phyloP scores from a whole-genome alignment of 2,113 vertebrate species.

The Alaudala cheleensis region DNA sequence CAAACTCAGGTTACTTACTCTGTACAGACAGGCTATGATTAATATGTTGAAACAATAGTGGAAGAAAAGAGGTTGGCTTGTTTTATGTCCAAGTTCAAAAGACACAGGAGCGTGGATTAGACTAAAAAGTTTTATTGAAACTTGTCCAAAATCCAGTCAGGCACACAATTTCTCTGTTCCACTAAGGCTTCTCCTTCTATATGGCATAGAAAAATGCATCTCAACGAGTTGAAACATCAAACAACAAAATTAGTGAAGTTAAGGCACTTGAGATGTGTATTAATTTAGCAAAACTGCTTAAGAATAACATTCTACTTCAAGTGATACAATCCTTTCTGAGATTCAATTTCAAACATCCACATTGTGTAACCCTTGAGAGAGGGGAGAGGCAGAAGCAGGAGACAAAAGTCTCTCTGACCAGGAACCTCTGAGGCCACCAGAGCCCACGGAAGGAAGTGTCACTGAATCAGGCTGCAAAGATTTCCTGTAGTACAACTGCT shows the following conservation, averaged over 20 bases:
- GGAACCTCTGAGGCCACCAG: background rate
- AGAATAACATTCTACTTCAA: conserved; percentile 47
- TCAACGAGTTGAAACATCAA: conserved; percentile 33
- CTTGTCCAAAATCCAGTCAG: conserved; percentile 59
- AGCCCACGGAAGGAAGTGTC: background rate
- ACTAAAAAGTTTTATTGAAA: conserved; percentile 76
- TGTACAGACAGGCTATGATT: background rate
- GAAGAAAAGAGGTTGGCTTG: background rate
- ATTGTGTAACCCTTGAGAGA: background rate
- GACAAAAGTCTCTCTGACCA: background rate
- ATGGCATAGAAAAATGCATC: conserved; percentile 54
- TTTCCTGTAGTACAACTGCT: background rate
- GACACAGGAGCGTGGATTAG: conserved; percentile 24
- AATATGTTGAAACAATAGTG: background rate
- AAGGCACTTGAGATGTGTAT: conserved; percentile 79
- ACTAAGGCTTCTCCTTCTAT: conserved; percentile 51
- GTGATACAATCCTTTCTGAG: background rate
- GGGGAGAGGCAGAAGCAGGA: conserved; percentile 1
- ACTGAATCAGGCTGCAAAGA: background rate
- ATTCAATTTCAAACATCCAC: background rate
- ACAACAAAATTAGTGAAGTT: conserved; percentile 64
- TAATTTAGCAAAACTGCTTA: conserved; percentile 57
- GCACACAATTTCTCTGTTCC: conserved; percentile 45
- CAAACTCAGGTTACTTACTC: background rate
- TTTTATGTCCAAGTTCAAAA: background rate